Conservation (phyloP, 23 tunicate species). For the Styela plicata region DNA sequence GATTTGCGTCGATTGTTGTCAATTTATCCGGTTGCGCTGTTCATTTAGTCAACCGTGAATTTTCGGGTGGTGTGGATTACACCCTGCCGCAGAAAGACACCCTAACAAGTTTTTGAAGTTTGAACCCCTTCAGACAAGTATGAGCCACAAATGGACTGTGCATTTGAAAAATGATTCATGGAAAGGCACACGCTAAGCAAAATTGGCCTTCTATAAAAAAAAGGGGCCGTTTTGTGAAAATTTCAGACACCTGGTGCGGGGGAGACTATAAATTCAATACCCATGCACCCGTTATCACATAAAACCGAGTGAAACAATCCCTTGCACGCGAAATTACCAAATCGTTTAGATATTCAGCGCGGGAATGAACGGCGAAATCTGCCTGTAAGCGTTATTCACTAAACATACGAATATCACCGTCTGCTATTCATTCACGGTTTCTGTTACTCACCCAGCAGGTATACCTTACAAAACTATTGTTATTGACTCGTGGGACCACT, state of each 20-base stretch:
- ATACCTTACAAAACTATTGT: neutral
- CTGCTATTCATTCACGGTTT: conserved; percentile 27
- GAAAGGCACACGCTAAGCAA: no score
- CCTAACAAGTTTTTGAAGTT: no score
- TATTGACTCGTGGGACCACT: conserved; percentile 22
- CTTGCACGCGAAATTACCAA: conserved; percentile 25
- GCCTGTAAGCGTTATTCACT: neutral
- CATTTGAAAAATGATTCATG: no score
- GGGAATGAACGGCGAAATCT: neutral
- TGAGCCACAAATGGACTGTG: no score
- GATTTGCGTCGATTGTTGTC: conserved; percentile 22
- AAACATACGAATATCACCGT: neutral
- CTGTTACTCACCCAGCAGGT: neutral
- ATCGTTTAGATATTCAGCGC: neutral
- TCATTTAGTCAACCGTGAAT: conserved; percentile 15
- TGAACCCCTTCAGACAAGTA: no score
- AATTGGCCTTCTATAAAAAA: no score
- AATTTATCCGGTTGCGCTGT: conserved; percentile 26
- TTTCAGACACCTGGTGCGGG: conserved; percentile 12
- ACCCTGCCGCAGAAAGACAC: conserved; percentile 2
- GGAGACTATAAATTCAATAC: conserved; percentile 19
- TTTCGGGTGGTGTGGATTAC: conserved; percentile 3
- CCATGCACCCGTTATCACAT: conserved; percentile 10
- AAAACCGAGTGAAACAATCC: neutral
- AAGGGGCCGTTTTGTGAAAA: conserved; percentile 7